Conservation (phyloP, 2,888 invertebrate genomes). For the Diploptera punctata region DNA sequence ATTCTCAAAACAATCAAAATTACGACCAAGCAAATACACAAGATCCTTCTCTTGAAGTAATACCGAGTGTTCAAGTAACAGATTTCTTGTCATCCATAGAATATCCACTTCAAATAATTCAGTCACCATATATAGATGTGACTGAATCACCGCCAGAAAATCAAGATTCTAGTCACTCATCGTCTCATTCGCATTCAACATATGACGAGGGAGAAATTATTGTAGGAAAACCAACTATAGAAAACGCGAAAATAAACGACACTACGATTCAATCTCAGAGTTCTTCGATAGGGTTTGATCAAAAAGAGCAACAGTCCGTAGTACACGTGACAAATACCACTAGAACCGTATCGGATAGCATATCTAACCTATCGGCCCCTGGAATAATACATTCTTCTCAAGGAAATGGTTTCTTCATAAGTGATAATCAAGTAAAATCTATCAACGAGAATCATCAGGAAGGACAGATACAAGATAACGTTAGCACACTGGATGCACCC, state of each 20-base stretch:
- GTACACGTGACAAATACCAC: background rate
- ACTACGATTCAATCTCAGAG: background rate
- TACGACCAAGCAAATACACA: background rate
- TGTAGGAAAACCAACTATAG: slow-evolving; percentile 31
- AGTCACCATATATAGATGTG: slow-evolving; percentile 72
- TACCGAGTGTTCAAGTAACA: slow-evolving; percentile 70
- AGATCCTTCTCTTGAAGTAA: slow-evolving; percentile 58
- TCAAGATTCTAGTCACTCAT: background rate
- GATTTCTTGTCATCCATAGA: slow-evolving; percentile 74
- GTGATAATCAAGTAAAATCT: background rate
- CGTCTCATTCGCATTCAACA: background rate
- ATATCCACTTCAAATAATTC: slow-evolving; percentile 73
- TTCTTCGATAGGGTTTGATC: slow-evolving; percentile 13
- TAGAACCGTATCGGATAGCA: background rate
- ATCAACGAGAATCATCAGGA: background rate
- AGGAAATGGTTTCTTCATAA: background rate
- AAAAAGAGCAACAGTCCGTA: slow-evolving; percentile 9
- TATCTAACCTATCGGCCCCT: background rate
- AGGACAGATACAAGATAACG: background rate
- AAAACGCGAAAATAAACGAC: background rate
- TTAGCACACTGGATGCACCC: background rate
- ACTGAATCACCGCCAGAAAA: slow-evolving; percentile 45
- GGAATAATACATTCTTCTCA: background rate
- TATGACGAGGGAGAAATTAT: slow-evolving; percentile 32
- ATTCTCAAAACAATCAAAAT: slow-evolving; percentile 25